A percentile compares a stretch with the other conserved stretches of the same genome.
Conservation (phyloP, 1,140 invertebrate species). For the Drosophila ercepeae region DNA sequence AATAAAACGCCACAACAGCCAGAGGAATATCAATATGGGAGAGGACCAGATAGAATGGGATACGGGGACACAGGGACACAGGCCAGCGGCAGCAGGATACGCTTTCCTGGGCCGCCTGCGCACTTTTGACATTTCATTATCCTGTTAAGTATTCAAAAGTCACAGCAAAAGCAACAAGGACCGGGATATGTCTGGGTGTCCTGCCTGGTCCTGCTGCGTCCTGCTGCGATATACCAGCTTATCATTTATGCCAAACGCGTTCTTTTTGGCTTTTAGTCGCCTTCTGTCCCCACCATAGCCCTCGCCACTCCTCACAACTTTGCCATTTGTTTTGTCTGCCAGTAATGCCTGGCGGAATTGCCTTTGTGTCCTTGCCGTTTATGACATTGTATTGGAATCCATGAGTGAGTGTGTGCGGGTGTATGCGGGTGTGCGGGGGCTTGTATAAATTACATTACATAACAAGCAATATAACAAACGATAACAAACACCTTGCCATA, state of each 20-base stretch:
- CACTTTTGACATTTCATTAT: conserved; percentile 82
- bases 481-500: conserved; percentile 76
- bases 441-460: conserved; percentile 79
- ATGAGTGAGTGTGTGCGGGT: conserved; percentile 22
- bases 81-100: conserved; percentile 38
- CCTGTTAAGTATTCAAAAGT: conserved; percentile 82
- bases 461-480: conserved; percentile 82
- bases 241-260: conserved; percentile 80
- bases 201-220: conserved; percentile 30
- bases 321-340: conserved; percentile 74
- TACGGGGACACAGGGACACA: not conserved
- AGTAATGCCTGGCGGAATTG: conserved; percentile 77
- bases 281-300: too few species aligned
- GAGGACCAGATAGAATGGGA: not conserved
- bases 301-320: not conserved
- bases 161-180: conserved; percentile 43
- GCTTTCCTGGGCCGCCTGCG: conserved; percentile 63
- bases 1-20: conserved; percentile 57
- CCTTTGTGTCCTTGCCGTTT: conserved; percentile 81
- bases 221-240: conserved; percentile 70
- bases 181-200: conserved; percentile 42
- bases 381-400: conserved; percentile 79
- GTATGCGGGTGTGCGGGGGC: conserved; percentile 31
- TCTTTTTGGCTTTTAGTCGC: conserved; percentile 72
- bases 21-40: conserved; percentile 35